Base-by-base conservation (phyloP, 2,888 invertebrate genomes). In the Nomada goodeniana region DNA sequence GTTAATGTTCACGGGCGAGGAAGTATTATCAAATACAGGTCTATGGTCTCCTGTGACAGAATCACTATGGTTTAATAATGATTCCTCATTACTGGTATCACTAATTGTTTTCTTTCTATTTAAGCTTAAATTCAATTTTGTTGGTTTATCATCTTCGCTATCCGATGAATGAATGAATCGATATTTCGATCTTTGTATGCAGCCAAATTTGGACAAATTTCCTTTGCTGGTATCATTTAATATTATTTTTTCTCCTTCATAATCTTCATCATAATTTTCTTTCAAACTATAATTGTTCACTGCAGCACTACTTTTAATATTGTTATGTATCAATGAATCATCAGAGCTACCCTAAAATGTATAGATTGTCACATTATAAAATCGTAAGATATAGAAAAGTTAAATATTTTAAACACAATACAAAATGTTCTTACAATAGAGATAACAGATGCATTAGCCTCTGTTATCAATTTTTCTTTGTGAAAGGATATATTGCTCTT, bases 101-200 rank as follows among this genome's bases (percentile, higher is more conserved):
- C 73, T 53, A 53, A 57, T 20, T 50, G 2, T 82, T 1, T 26
- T 59, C 15, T 50, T 73, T 36, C 67, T 74, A 60, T 72, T 77
- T 70, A 86, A 64, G 29, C 55, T 57, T 44, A 77, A 68, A 47
- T 13, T 23, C 18, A 23, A 57, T 60, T 44, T 68, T 26, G 47
- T 0, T 20, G 11, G 2, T 65, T 11, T 2, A 18, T 83, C 65
- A 29, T 86, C 83, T 10, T 90, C 90, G 42, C 88, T 89, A 5
- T 87, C 89, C 1, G 87, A 89, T 18, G 82, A 83, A 3, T 64
- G 23, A 65, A 80, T 78, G 44, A 87, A 76, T 70, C 55, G 53
- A n/a, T 53, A 65, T 60, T 70, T 75, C 20, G 50, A 0, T 13
- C 10, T 63, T n/a, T 70, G 53, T 23, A 7, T 18, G 20, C n/a